Base-by-base conservation (phyloP, 2,797 vertebrate species). In the Propithecus deckenii region DNA sequence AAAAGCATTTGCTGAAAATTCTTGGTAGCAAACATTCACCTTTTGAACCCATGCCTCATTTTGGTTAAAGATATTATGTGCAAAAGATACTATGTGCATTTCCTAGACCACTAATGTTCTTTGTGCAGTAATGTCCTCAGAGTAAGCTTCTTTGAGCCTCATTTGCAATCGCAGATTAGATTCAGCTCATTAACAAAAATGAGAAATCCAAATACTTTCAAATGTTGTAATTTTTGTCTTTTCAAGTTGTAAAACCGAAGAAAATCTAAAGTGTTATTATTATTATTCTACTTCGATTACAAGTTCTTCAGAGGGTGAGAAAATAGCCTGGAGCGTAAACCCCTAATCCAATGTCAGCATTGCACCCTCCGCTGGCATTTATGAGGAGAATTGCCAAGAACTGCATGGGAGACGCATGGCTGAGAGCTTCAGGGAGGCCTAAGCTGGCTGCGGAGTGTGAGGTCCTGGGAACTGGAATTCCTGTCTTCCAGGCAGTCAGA, bases 261-360 rank as follows among this genome's bases (percentile, higher is more conserved):
- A 96, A 96, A 96, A 63, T 69, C 57, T 85, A 2, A 96, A 91
- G 92, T 50, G 38, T 85, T 94, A 85, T 72, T 94, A 85, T 76
- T 94, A 90, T 72, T 94, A 93, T 89, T 93, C 65, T 52, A 89
- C 71, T 96, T 91, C 94, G 96, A 74, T 91, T 89, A 59, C 86
- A 84, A 94, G 46, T 94, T 97, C 95, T 96, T 95, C 67, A 20
- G 83, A 89, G 96, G 91, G 94, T 96, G 96, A 96, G 96, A 95
- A 97, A 96, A 96, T 7, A 74, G 96, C 94, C 91, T 55, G 50
- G 28, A 91, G 96, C 78, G 3, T n/a, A 93, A 95, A 86, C 50
- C 94, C 76, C 92, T 93, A 94, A 95, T 83, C 76, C 86, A 59
- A 41, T 87, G 20, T 90, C 86, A 81, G 65, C 86, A 59, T 43